Evolutionary conservation across 2,113 vertebrate genomes (phyloP).

Genomic region (Numenius arquata): DNA sequence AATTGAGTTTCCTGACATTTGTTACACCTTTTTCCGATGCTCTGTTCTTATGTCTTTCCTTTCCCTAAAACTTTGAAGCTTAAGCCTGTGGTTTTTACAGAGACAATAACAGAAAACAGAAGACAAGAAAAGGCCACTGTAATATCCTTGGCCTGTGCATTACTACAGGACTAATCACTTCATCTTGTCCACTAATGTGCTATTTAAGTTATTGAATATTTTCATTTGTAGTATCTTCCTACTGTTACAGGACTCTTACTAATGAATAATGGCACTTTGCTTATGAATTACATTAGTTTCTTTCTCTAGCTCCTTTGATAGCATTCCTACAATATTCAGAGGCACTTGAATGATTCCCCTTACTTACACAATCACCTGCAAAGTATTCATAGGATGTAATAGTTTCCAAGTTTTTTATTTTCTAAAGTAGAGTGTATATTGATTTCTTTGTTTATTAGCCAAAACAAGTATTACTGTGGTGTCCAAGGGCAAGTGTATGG

Average conservation of each 20-base stretch:
- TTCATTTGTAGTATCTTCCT: neutral
- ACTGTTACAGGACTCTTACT: neutral
- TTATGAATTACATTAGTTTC: neutral
- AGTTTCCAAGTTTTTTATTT: neutral
- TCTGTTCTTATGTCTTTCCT: neutral
- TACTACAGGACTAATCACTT: neutral
- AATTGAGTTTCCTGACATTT: neutral
- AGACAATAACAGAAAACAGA: neutral
- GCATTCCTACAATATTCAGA: neutral
- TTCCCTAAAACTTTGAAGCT: neutral
- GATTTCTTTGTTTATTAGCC: neutral
- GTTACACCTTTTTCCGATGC: neutral
- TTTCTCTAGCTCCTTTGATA: neutral
- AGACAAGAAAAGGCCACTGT: neutral
- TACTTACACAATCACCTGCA: neutral
- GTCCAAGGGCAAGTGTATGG: neutral
- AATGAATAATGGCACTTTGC: neutral
- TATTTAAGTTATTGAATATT: neutral
- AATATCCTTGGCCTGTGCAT: neutral
- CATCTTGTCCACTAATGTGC: neutral
- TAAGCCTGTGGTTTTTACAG: neutral
- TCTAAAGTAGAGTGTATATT: neutral
- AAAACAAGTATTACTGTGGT: neutral
- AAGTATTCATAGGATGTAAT: neutral
- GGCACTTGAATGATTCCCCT: neutral